These are phyloP conservation scores for Eolophus roseicapilla DNA, from an alignment of 2,113 vertebrate species.

Conservation along the genomic window DNA sequence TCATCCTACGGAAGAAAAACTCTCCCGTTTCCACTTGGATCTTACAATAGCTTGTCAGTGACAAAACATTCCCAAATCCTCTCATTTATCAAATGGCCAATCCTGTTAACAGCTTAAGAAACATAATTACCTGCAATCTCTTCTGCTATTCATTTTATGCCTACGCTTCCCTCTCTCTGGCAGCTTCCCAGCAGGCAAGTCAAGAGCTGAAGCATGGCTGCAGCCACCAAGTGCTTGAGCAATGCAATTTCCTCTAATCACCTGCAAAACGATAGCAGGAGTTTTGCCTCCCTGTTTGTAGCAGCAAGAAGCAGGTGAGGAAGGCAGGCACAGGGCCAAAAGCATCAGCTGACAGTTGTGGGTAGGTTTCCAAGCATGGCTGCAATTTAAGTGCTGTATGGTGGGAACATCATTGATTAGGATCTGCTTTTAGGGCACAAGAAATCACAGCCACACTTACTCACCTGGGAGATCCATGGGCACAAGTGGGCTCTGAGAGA, in stretches of 20 bases:
- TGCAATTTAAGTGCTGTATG: neutral
- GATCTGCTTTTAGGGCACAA: neutral
- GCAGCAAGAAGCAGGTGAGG: neutral
- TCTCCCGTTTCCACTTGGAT: conserved; percentile 63
- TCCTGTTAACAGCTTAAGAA: conserved; percentile 83
- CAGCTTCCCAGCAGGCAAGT: conserved; percentile 68
- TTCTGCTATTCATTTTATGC: conserved; percentile 76
- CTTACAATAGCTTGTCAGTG: conserved; percentile 78
- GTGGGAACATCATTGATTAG: neutral
- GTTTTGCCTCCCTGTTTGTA: neutral
- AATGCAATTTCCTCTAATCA: conserved; percentile 5
- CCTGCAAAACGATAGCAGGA: neutral
- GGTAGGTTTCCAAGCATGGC: neutral
- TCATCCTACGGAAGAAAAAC: conserved; percentile 62
- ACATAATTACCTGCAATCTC: conserved; percentile 82
- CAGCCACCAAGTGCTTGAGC: neutral
- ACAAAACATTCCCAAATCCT: conserved; percentile 82
- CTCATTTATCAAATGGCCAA: conserved; percentile 82
- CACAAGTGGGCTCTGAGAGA: neutral
- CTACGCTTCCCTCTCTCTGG: conserved; percentile 62
- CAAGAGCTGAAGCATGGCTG: conserved; percentile 46
- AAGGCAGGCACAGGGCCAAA: neutral
- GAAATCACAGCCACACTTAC: neutral
- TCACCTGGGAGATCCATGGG: neutral
- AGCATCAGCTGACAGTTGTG: neutral